Evolutionary conservation across 2,888 invertebrate species (phyloP), one percentile per base, ranked within the genome.

Genomic region (Halictus quadricinctus): DNA sequence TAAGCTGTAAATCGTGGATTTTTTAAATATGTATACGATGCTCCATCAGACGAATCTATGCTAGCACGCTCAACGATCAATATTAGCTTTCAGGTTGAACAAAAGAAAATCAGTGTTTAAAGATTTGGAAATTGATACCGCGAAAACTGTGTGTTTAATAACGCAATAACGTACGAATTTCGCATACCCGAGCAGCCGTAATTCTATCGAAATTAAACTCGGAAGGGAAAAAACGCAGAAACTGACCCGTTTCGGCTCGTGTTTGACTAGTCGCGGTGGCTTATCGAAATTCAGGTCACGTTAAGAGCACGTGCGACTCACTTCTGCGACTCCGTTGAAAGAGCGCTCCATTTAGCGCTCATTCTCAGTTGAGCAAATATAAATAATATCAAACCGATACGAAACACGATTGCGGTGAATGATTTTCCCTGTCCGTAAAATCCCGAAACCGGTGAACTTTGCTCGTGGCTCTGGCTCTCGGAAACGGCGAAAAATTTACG

Each of bases 251-350:
- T 85, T 81, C 41, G 25, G 58, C 25, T 50, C 29, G 66, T 72
- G 29, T 86, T 81, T 85, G 72, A 79, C 69, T 79, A 41, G 72
- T 80, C 41, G 43, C 48, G 21, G 54, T 36, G 66, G 73, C 72
- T 79, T 60, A 80, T 83, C 76, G 77, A 83, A 86, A 87, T 86
- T 86, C 83, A 79, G 87, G 87, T 86, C 87, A 84, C 87, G 80
- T 69, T 74, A 15, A 79, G 64, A 81, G 76, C 83, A 86, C 87
- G 87, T 81, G 87, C 80, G 86, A 76, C 64, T 58, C 75, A 70
- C 72, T 77, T 80, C 54, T 54, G 66, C 50, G 15, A 36, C 48
- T 72, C 76, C 60, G 69, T 64, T 54, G 66, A 86, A 70, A 81
- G 54, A 72, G 36, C 60, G 60, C 41, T 74, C 41, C 77, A 81